Conservation (phyloP, 2,888 invertebrate species). For the Nephrotoma guestfalica region DNA sequence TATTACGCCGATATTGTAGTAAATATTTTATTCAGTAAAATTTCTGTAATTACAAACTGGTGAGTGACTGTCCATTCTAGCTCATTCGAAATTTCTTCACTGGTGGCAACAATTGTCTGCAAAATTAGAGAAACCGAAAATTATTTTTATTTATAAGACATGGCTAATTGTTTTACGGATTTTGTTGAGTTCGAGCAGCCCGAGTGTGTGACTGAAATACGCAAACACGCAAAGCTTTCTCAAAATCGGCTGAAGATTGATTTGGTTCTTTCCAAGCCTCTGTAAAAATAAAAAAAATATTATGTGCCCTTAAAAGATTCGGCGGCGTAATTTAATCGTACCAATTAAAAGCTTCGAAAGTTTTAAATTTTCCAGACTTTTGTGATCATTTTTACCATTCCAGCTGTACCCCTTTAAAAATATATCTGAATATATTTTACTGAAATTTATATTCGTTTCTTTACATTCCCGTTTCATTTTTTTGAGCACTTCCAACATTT, state of each 20-base stretch:
- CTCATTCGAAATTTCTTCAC: not conserved
- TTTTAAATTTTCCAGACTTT: not conserved
- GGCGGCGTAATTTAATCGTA: not conserved
- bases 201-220: not conserved
- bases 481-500: not conserved
- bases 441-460: not conserved
- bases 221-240: not conserved
- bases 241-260: not conserved
- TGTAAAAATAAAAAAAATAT: not conserved
- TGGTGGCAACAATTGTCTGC: not conserved
- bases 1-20: no score
- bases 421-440: not conserved
- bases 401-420: not conserved
- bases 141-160: not conserved
- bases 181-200: not conserved
- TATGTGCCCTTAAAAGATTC: not conserved
- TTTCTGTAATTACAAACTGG: no score
- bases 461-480: not conserved
- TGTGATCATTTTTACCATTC: not conserved
- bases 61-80: not conserved
- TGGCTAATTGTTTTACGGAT: not conserved
- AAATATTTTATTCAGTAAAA: no score
- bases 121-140: not conserved
- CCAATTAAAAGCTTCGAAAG: not conserved
- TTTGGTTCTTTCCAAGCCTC: not conserved